Conservation (phyloP, 1,140 invertebrate species). For the Phymastichus coffea region DNA sequence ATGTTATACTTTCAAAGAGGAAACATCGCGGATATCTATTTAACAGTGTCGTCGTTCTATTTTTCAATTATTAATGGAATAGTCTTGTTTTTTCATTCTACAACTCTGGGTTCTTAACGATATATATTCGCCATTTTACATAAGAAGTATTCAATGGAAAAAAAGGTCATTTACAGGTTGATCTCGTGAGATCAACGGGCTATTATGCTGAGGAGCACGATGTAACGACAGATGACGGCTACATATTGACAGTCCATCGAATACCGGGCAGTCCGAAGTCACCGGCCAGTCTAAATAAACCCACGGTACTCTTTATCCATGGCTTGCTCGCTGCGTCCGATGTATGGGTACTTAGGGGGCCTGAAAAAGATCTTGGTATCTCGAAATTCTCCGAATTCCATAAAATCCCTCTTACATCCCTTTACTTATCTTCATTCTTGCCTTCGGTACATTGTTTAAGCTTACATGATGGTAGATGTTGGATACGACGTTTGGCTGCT, state of each 20-base stretch:
- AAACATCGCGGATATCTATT: too few relatives aligned
- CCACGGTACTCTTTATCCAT: constrained; percentile 59
- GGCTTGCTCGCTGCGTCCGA: constrained; percentile 59
- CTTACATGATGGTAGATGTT: constrained; percentile 61
- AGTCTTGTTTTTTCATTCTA: too few relatives aligned
- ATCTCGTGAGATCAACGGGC: constrained; percentile 56
- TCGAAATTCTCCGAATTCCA: not conserved
- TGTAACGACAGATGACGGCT: constrained; percentile 63
- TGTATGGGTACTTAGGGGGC: constrained; percentile 59
- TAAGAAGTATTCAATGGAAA: not conserved
- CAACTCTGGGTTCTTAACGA: too few relatives aligned
- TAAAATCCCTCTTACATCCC: not conserved
- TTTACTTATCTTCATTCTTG: not conserved
- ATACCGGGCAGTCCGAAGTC: constrained; percentile 55
- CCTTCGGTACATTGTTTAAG: constrained; percentile 37
- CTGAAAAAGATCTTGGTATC: constrained; percentile 55
- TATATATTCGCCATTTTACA: too few relatives aligned
- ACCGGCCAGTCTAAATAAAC: constrained; percentile 32
- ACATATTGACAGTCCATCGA: constrained; percentile 61
- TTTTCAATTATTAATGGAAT: too few relatives aligned
- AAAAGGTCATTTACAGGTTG: constrained; percentile 56
- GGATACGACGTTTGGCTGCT: constrained; percentile 74
- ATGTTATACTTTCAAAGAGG: too few relatives aligned
- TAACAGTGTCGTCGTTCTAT: too few relatives aligned
- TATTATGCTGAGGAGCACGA: constrained; percentile 62